Conservation (phyloP, 2,797 vertebrate genomes). For the Poliocrania exsul region DNA sequence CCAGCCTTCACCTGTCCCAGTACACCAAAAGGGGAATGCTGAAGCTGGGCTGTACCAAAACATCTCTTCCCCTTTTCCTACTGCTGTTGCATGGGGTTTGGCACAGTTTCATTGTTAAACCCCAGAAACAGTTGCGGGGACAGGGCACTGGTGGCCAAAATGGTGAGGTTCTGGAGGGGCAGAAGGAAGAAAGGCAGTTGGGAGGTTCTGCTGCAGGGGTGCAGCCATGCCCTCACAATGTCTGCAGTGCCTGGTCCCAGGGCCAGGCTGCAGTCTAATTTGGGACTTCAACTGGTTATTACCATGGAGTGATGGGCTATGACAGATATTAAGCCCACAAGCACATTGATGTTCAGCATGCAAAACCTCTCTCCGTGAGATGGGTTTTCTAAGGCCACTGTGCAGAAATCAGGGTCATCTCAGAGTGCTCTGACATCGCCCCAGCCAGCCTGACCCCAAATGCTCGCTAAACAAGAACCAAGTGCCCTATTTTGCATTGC, state of each 20-base stretch:
- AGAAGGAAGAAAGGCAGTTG: not conserved
- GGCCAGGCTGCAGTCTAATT: not conserved
- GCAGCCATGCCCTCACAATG: too few relatives aligned
- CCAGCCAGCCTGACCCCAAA: slow-evolving; percentile 47
- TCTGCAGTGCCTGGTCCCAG: not conserved
- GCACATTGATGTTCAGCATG: not conserved
- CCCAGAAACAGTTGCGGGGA: not conserved
- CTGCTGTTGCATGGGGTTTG: not conserved
- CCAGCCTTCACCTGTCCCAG: not conserved
- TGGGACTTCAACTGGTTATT: not conserved
- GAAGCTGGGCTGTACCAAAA: not conserved
- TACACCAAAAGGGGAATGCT: not conserved
- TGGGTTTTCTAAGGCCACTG: slow-evolving; percentile 53
- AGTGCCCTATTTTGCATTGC: slow-evolving; percentile 25
- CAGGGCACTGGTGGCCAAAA: not conserved
- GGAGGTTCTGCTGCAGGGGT: not conserved
- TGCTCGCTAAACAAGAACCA: not conserved
- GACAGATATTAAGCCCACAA: not conserved
- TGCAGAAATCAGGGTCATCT: slow-evolving; percentile 4
- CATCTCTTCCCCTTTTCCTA: not conserved
- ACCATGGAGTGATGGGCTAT: not conserved
- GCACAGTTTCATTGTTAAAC: not conserved
- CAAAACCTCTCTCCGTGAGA: not conserved
- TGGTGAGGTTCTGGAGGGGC: not conserved
- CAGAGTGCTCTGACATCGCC: not conserved